phyloP scores from a whole-genome alignment of 1,140 invertebrate genomes.

The Agrypnia vestita region DNA sequence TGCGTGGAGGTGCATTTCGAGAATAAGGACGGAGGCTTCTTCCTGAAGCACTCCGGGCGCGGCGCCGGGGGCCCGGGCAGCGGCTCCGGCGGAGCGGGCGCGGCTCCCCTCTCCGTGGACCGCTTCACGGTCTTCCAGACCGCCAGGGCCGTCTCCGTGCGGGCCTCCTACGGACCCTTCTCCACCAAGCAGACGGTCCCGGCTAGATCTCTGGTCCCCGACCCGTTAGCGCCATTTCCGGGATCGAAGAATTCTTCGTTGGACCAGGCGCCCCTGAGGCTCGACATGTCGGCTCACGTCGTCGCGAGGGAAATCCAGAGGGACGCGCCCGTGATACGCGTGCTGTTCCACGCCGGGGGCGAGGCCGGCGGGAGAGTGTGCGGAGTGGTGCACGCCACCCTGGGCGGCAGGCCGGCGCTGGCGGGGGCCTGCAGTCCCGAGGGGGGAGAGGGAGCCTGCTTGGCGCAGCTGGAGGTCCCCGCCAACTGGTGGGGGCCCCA shows the following conservation, averaged over 20 bases:
- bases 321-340: conserved; percentile 89
- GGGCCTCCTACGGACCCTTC: conserved; percentile 93
- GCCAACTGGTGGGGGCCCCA: conserved; percentile 89
- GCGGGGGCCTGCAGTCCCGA: conserved; percentile 90
- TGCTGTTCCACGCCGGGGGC: conserved; percentile 91
- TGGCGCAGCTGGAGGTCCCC: conserved; percentile 86
- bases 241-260: conserved; percentile 53
- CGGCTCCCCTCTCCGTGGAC: conserved; percentile 81
- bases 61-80: conserved; percentile 72
- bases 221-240: conserved; percentile 75
- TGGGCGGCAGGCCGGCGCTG: conserved; percentile 74
- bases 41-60: conserved; percentile 84
- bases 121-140: conserved; percentile 92
- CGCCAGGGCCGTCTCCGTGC: conserved; percentile 87
- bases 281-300: conserved; percentile 93
- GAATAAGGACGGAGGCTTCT: conserved; percentile 91
- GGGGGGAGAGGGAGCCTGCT: conserved; percentile 90
- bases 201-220: conserved; percentile 89
- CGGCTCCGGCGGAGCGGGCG: conserved; percentile 63
- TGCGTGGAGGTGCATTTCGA: conserved; percentile 90
- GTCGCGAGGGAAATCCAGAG: conserved; percentile 87
- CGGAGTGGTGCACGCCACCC: conserved; percentile 68
- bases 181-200: conserved; percentile 94
- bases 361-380: conserved; percentile 76
- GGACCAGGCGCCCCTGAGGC: conserved; percentile 75